These are phyloP conservation scores for Apodemia zela DNA, from an alignment of 2,888 invertebrate genomes.

Conservation along the genomic window DNA sequence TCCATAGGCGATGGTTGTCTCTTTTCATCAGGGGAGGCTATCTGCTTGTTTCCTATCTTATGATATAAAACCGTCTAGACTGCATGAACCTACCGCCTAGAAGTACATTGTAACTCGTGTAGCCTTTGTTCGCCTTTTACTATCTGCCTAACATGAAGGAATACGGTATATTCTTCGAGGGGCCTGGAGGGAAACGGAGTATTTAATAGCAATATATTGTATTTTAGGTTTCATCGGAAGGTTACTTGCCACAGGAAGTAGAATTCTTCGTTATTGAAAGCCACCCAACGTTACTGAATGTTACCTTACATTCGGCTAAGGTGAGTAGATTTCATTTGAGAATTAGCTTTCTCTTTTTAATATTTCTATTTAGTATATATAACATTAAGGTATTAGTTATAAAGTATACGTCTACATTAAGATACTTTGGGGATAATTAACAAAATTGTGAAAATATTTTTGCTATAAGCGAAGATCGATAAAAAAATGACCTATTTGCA, in stretches of 20 bases:
- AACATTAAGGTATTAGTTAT: constrained; percentile 22
- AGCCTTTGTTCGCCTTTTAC: too few relatives aligned
- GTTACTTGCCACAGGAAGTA: constrained; percentile 89
- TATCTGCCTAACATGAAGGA: too few relatives aligned
- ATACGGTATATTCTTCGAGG: neutral
- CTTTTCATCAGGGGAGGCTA: too few relatives aligned
- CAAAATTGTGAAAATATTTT: too few relatives aligned
- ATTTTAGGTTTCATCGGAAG: constrained; percentile 89
- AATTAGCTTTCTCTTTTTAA: constrained; percentile 25
- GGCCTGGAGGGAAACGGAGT: neutral
- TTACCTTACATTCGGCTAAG: constrained; percentile 89
- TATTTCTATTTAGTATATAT: constrained; percentile 25
- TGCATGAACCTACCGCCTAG: too few relatives aligned
- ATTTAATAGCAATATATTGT: neutral
- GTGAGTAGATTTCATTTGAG: constrained; percentile 68
- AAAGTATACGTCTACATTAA: constrained; percentile 8
- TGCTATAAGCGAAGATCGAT: too few relatives aligned
- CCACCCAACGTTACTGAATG: constrained; percentile 91
- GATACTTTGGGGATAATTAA: neutral
- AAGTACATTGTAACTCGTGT: too few relatives aligned
- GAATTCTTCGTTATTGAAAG: constrained; percentile 93
- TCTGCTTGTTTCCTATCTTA: too few relatives aligned
- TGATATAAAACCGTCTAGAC: too few relatives aligned
- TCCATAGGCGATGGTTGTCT: too few relatives aligned
- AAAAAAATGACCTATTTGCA: too few relatives aligned